phyloP scores from a whole-genome alignment of 2,888 invertebrate genomes.

The Eupithecia dodoneata region DNA sequence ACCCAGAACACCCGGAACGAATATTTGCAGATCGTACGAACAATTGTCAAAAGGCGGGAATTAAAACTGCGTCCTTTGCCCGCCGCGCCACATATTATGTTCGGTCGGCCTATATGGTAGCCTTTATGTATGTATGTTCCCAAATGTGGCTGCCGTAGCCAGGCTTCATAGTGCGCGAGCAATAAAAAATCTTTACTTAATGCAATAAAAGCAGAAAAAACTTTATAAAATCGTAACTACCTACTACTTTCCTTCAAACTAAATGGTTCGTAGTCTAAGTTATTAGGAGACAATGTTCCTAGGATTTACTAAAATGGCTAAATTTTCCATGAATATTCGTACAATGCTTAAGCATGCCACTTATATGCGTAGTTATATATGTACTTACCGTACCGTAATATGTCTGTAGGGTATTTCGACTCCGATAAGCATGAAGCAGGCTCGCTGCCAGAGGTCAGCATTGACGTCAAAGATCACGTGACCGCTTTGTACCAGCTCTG shows the following conservation, averaged over 20 bases:
- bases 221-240: no score
- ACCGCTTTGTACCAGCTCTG: constrained; percentile 62
- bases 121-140: no score
- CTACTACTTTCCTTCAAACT: background rate
- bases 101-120: no score
- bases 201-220: no score
- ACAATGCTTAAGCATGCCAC: constrained; percentile 28
- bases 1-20: no score
- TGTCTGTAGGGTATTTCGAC: constrained; percentile 70
- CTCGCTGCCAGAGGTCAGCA: constrained; percentile 86
- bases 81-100: no score
- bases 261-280: background rate
- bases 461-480: constrained; percentile 90
- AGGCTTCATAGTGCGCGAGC: no score
- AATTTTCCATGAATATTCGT: constrained; percentile 23
- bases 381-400: constrained; percentile 42
- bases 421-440: constrained; percentile 78
- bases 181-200: no score
- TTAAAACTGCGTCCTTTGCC: no score
- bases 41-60: no score
- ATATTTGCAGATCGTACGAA: no score
- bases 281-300: background rate
- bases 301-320: background rate
- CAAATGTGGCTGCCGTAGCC: no score
- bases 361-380: constrained; percentile 37